phyloP scores from a whole-genome alignment of 1,140 invertebrate species.

The Drosophila miranda region DNA sequence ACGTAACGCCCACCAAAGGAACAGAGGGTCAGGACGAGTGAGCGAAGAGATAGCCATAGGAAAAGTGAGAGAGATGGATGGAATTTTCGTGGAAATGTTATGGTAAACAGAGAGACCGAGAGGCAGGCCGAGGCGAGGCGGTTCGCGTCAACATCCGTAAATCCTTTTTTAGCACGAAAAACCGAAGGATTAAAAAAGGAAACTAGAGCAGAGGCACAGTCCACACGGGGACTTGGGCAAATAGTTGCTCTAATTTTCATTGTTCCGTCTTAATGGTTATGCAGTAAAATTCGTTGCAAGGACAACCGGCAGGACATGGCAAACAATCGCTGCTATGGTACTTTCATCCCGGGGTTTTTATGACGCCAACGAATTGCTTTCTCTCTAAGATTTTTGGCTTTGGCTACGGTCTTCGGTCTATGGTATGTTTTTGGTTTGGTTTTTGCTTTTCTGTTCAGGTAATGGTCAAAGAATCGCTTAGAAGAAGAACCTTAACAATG shows the following conservation, averaged over 20 bases:
- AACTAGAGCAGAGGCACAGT: conserved; percentile 61
- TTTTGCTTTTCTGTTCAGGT: conserved; percentile 49
- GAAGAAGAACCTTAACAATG: conserved; percentile 48
- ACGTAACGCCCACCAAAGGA: conserved; percentile 31
- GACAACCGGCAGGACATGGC: conserved; percentile 51
- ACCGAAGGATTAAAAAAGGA: conserved; percentile 79
- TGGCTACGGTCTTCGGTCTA: conserved; percentile 17
- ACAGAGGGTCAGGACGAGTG: not conserved
- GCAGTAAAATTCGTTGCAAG: conserved; percentile 68
- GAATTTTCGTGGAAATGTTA: conserved; percentile 59
- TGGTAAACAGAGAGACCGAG: conserved; percentile 55
- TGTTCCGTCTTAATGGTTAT: conserved; percentile 64
- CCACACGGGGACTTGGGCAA: conserved; percentile 17
- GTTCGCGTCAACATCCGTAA: conserved; percentile 58
- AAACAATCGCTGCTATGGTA: conserved; percentile 26
- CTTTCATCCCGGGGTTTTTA: conserved; percentile 38
- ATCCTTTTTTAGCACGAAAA: conserved; percentile 79
- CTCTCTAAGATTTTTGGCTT: conserved; percentile 17
- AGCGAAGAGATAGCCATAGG: not conserved
- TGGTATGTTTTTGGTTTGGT: conserved; percentile 15
- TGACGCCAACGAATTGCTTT: conserved; percentile 27
- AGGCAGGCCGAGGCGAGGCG: not conserved
- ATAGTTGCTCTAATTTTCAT: conserved; percentile 79
- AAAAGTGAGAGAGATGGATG: conserved; percentile 6
- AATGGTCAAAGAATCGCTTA: conserved; percentile 34